phyloP scores from a whole-genome alignment of 2,797 vertebrate species.

The Loris lydekkerianus region DNA sequence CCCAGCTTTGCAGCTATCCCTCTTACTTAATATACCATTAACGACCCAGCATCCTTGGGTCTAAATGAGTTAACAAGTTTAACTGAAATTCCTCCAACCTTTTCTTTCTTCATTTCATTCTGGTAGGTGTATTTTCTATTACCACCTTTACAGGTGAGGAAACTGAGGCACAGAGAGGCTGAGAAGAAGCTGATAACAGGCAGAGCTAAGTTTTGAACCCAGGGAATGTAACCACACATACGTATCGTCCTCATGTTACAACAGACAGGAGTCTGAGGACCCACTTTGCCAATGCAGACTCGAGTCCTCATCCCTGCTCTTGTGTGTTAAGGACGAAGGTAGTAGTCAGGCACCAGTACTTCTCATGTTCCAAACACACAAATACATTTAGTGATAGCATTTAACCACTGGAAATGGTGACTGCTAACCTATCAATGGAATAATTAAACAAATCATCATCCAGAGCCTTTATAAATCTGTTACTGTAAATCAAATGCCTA shows the following conservation, averaged over 20 bases:
- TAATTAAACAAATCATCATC: not conserved
- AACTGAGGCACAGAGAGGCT: not conserved
- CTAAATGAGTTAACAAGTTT: slow-evolving; percentile 19
- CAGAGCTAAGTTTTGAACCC: not conserved
- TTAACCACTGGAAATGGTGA: not conserved
- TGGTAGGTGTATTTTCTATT: not conserved
- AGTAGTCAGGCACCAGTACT: not conserved
- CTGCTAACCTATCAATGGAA: not conserved
- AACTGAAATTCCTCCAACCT: not conserved
- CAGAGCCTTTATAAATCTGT: not conserved
- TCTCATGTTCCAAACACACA: not conserved
- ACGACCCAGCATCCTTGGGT: not conserved
- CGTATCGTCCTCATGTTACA: too few relatives aligned
- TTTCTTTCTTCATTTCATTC: not conserved
- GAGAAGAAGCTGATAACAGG: not conserved
- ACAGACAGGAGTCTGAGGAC: not conserved
- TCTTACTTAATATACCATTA: not conserved
- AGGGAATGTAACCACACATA: not conserved
- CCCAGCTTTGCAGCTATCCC: not conserved
- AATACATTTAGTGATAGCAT: not conserved
- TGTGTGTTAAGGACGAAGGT: not conserved
- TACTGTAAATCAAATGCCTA: not conserved
- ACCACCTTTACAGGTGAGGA: not conserved
- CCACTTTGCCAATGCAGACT: not conserved
- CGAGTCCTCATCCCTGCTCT: not conserved